phyloP scores from a whole-genome alignment of 2,113 vertebrate species.

The Neopipo cinnamomea region DNA sequence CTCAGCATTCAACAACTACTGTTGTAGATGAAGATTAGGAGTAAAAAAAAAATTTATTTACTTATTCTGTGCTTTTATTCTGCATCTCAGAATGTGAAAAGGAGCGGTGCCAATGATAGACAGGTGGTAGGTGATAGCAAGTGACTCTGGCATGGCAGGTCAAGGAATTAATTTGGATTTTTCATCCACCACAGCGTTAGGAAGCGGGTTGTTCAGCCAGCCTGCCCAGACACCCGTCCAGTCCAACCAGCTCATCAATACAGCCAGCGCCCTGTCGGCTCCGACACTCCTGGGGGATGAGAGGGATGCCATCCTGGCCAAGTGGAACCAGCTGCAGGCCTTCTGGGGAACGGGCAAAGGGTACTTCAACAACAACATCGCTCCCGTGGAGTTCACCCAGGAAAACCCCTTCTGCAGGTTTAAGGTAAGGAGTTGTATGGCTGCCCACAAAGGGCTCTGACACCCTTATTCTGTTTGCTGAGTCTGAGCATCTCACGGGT shows the following conservation, averaged over 20 bases:
- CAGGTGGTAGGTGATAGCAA: background rate
- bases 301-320: conserved; percentile 93
- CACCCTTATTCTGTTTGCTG: background rate
- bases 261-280: conserved; percentile 92
- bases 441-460: background rate
- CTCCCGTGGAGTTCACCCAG: conserved; percentile 91
- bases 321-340: conserved; percentile 98
- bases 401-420: conserved; percentile 98
- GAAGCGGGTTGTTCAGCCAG: conserved; percentile 87
- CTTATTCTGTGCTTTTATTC: background rate
- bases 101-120: rapidly evolving
- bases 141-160: background rate
- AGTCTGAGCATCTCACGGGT: background rate
- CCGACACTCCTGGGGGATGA: conserved; percentile 92
- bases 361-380: conserved; percentile 89
- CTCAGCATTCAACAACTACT: background rate
- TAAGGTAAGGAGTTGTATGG: conserved; percentile 78
- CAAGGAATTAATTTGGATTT: background rate
- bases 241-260: conserved; percentile 92
- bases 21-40: background rate
- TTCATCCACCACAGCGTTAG: conserved; percentile 62
- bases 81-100: background rate
- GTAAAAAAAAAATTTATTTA: background rate
- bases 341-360: conserved; percentile 98
- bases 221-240: conserved; percentile 82